phyloP scores from a whole-genome alignment of 2,888 invertebrate species.

The Thalpophila matura region DNA sequence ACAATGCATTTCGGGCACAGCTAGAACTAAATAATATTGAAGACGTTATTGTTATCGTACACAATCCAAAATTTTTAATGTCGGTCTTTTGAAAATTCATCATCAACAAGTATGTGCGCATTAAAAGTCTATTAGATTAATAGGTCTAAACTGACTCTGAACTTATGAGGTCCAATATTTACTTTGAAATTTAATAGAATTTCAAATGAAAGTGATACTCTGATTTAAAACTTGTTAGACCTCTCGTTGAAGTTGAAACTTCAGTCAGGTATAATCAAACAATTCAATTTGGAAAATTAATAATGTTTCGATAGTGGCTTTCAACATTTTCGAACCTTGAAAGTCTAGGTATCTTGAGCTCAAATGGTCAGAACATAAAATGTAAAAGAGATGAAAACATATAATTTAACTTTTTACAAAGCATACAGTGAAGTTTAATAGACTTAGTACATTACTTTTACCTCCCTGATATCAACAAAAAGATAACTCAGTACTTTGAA shows the following conservation, averaged over 20 bases:
- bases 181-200: background rate
- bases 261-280: conserved; percentile 6
- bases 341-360: conserved; percentile 11
- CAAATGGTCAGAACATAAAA: background rate
- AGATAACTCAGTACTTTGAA: too few species aligned
- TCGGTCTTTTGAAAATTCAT: too few species aligned
- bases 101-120: too few species aligned
- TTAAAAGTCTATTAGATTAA: too few species aligned
- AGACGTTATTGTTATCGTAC: too few species aligned
- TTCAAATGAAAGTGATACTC: background rate
- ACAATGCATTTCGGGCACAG: too few species aligned
- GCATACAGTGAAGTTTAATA: too few species aligned
- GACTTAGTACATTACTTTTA: too few species aligned
- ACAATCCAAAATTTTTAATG: too few species aligned
- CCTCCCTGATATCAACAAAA: too few species aligned
- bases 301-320: conserved; percentile 6
- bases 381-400: background rate
- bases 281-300: conserved; percentile 18
- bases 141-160: background rate
- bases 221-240: conserved; percentile 16
- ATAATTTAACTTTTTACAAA: background rate
- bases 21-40: too few species aligned
- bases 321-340: background rate
- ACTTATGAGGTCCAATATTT: background rate
- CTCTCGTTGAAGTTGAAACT: conserved; percentile 4